Base-by-base conservation (phyloP, 1,140 invertebrate species). In the Heliothis subflexa region DNA sequence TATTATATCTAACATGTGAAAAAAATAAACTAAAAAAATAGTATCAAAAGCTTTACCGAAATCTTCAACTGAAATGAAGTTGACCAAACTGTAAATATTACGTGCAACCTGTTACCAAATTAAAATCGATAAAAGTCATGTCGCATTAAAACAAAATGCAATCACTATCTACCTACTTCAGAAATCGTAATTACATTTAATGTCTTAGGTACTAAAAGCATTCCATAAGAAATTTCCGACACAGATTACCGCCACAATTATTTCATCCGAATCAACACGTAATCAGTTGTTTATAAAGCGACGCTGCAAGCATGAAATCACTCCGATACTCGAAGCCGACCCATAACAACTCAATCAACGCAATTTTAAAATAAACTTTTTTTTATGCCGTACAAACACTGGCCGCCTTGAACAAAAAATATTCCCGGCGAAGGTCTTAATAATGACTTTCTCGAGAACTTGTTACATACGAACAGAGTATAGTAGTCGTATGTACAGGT, bases 321-420 rank as follows among this genome's bases (percentile, higher is more conserved):
- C 79, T 87, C 75, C 86, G 82, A 87, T 85, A 83, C 83, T 72
- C 73, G 81, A 87, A 85, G 71, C 82, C 87, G 83, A 68, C 54
- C 86, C 86, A 80, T 93, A 94, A 94, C 90, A 92, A 92, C 93
- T 94, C 93, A 94, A 94, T 93, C 93, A 94, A 90, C 88, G 88
- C 88, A 89, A 88, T 91, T 91, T 93, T 90, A 90, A 94, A 91
- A 93, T 91, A 92, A 92, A 91, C 86, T 76, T 89, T 91, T 91
- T 91, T 86, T 88, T 91, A 86, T 88, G 82, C 83, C 85, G 79
- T 85, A 89, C 82, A 89, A 88, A 88, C 85, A 83, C 75, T 80
- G 83, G 80, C 81, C 83, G 86, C 81, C 74, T 57, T 83, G 78
- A 84, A 91, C 86, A 93, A 94, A 92, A 92, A 94, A 91, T 88